These are phyloP conservation scores for Drosophila lacicola DNA, from an alignment of 2,888 invertebrate species.

Conservation along the genomic window DNA sequence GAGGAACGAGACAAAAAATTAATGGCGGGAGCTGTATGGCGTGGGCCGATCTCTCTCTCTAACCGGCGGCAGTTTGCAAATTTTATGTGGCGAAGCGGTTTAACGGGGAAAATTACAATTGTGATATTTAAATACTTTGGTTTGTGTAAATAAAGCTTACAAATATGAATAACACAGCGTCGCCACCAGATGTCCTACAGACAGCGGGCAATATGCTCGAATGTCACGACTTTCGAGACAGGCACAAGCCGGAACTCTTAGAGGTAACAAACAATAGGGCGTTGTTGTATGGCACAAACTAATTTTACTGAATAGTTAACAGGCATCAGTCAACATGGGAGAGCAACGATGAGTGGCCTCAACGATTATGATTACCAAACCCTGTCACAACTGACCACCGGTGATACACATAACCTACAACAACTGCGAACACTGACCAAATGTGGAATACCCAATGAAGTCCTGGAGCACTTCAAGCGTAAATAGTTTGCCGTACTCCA, in stretches of 20 bases:
- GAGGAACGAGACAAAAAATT: slow-evolving; percentile 27
- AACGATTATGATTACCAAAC: slow-evolving; percentile 96
- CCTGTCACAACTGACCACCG: slow-evolving; percentile 89
- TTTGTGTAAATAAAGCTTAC: neutral
- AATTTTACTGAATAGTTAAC: slow-evolving; percentile 86
- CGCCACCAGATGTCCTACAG: slow-evolving; percentile 89
- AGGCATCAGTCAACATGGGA: slow-evolving; percentile 88
- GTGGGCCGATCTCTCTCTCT: slow-evolving; percentile 39
- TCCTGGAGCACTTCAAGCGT: slow-evolving; percentile 98
- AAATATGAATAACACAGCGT: slow-evolving; percentile 75
- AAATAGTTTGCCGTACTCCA: slow-evolving; percentile 75
- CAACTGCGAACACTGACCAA: slow-evolving; percentile 93
- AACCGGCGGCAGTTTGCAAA: slow-evolving; percentile 53
- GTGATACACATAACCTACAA: slow-evolving; percentile 88
- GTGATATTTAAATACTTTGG: slow-evolving; percentile 3
- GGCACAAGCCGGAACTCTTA: slow-evolving; percentile 80
- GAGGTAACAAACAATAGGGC: slow-evolving; percentile 72
- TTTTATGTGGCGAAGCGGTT: slow-evolving; percentile 10
- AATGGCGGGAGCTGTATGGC: slow-evolving; percentile 64
- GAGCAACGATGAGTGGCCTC: slow-evolving; percentile 94
- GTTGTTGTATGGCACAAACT: neutral
- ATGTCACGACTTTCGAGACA: slow-evolving; percentile 86
- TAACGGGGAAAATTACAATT: neutral
- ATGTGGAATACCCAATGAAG: slow-evolving; percentile 96
- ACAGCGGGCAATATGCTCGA: slow-evolving; percentile 93